These are phyloP conservation scores for Oreortyx pictus DNA, from an alignment of 2,797 vertebrate genomes.

Conservation along the genomic window DNA sequence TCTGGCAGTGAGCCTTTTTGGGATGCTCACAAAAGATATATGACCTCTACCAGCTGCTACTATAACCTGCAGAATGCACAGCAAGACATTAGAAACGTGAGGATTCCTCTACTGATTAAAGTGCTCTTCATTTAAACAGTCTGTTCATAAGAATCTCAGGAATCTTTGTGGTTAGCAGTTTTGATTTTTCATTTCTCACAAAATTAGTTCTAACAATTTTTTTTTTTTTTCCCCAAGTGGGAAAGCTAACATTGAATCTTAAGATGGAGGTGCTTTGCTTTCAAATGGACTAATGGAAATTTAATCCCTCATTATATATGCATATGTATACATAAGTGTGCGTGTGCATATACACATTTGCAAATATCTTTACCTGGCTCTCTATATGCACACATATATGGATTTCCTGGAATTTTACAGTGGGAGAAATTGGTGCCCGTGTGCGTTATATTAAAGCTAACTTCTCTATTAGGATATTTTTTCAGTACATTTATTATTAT, in stretches of 20 bases:
- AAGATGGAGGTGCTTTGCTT: conserved; percentile 52
- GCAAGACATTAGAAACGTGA: conserved; percentile 85
- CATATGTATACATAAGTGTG: not conserved
- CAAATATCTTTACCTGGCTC: not conserved
- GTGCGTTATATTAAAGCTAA: conserved; percentile 22
- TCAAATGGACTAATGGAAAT: conserved; percentile 70
- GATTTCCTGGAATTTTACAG: conserved; percentile 7
- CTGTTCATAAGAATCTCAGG: conserved; percentile 82
- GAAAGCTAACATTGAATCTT: conserved; percentile 32
- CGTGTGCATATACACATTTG: conserved; percentile 1
- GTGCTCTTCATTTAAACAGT: conserved; percentile 85
- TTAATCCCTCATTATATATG: conserved; percentile 57
- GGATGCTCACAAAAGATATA: conserved; percentile 88
- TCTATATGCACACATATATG: fast-evolving
- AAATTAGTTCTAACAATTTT: conserved; percentile 73
- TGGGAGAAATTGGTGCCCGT: not conserved
- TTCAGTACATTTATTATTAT: not conserved
- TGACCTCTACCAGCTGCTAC: conserved; percentile 89
- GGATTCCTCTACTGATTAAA: conserved; percentile 87
- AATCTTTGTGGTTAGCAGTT: conserved; percentile 79
- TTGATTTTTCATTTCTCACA: conserved; percentile 71
- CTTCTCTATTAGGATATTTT: conserved; percentile 34
- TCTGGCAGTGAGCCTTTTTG: conserved; percentile 88
- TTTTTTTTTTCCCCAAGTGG: not conserved
- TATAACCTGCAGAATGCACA: conserved; percentile 86